Conservation (phyloP, 2,888 invertebrate genomes). For the Hirtodrosophila cameraria region DNA sequence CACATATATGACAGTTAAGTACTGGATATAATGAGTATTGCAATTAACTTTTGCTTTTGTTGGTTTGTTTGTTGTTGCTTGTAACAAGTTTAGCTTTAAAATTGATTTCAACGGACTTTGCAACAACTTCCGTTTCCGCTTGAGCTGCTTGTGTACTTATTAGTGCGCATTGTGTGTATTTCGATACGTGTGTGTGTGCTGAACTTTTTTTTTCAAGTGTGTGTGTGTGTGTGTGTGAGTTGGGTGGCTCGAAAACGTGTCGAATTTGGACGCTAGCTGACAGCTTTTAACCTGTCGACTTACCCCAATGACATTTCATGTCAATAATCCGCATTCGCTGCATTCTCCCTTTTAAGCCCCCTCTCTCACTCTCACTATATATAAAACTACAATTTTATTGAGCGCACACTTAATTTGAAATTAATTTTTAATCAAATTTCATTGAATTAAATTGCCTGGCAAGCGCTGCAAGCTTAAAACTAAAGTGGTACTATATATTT, state of each 20-base stretch:
- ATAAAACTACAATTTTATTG: conserved; percentile 58
- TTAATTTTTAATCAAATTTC: conserved; percentile 72
- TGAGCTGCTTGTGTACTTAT: conserved; percentile 53
- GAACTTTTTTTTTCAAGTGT: conserved; percentile 55
- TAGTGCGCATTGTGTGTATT: conserved; percentile 52
- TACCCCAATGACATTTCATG: conserved; percentile 45
- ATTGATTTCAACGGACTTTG: conserved; percentile 76
- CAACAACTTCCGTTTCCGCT: conserved; percentile 76
- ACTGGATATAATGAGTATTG: conserved; percentile 57
- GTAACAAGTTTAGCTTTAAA: conserved; percentile 73
- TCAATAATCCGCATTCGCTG: conserved; percentile 34
- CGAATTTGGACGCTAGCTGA: conserved; percentile 39
- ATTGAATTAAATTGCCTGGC: conserved; percentile 67
- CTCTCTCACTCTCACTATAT: not conserved
- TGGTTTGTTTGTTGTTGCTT: conserved; percentile 21
- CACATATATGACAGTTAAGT: not conserved
- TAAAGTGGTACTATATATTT: not conserved
- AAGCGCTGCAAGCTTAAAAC: conserved; percentile 10
- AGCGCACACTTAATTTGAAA: conserved; percentile 72
- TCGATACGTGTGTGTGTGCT: conserved; percentile 3
- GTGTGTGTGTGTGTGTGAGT: conserved; percentile 7
- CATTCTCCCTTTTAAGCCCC: no score
- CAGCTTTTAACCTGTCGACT: conserved; percentile 42
- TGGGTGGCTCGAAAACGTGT: conserved; percentile 23
- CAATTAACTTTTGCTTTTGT: conserved; percentile 57